A percentile compares a stretch with the other conserved stretches of the same genome.
Evolutionary conservation across 2,113 vertebrate species (phyloP).

Genomic region (Datnioides undecimradiatus): DNA sequence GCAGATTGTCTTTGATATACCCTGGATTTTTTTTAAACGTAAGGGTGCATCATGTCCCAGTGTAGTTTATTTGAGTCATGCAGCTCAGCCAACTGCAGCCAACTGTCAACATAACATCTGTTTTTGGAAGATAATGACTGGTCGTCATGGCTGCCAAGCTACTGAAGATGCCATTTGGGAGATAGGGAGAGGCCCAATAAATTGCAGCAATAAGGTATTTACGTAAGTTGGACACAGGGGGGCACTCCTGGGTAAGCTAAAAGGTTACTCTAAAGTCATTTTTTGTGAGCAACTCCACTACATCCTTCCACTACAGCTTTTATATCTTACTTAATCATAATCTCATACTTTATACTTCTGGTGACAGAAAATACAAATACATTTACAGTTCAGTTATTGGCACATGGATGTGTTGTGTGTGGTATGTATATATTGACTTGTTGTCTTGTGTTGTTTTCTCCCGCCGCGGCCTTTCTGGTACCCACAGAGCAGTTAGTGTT

Average conservation of each 20-base stretch:
- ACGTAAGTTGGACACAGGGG: constrained; percentile 55
- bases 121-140: constrained; percentile 67
- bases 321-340: constrained; percentile 21
- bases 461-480: constrained; percentile 61
- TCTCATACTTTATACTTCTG: constrained; percentile 20
- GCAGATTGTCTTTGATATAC: neutral
- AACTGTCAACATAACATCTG: constrained; percentile 60
- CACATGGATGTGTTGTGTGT: constrained; percentile 44
- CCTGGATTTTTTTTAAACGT: neutral
- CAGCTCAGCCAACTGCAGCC: constrained; percentile 45
- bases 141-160: constrained; percentile 65
- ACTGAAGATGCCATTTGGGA: constrained; percentile 56
- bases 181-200: constrained; percentile 36
- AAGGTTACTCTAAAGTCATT: constrained; percentile 9
- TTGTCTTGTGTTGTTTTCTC: constrained; percentile 82
- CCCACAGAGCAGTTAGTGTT: constrained; percentile 88
- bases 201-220: constrained; percentile 41
- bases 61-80: constrained; percentile 26
- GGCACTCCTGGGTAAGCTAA: constrained; percentile 58
- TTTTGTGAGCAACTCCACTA: neutral
- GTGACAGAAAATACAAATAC: constrained; percentile 34
- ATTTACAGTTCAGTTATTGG: constrained; percentile 27
- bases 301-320: constrained; percentile 20
- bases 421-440: constrained; percentile 66
- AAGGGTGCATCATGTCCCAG: neutral